Conservation (phyloP, 2,888 invertebrate genomes). For the Octonoba sinensis region DNA sequence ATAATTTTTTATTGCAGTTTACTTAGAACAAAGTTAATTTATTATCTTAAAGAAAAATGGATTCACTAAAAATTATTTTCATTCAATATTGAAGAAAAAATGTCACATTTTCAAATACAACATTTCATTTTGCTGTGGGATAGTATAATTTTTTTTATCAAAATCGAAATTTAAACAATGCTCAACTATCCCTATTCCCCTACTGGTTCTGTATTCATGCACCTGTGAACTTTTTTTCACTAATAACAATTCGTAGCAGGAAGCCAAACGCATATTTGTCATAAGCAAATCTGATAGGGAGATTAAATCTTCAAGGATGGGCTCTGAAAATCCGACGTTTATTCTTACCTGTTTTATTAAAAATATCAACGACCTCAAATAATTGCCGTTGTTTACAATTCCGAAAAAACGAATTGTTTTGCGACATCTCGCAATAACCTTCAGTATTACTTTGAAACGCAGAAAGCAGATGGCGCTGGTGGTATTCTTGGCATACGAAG, state of each 20-base stretch:
- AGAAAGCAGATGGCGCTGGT: slow-evolving; percentile 29
- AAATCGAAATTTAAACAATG: too few species aligned
- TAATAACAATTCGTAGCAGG: too few species aligned
- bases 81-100: not conserved
- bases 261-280: slow-evolving; percentile 16
- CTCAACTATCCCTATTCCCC: too few species aligned
- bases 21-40: too few species aligned
- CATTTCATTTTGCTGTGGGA: slow-evolving; percentile 1
- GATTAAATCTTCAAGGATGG: slow-evolving; percentile 33
- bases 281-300: not conserved
- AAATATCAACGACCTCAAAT: not conserved
- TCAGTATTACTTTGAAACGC: slow-evolving; percentile 14
- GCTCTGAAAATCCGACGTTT: not conserved
- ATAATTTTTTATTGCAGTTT: too few species aligned
- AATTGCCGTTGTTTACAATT: slow-evolving; percentile 14
- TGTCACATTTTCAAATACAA: too few species aligned
- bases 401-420: not conserved
- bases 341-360: slow-evolving; percentile 10
- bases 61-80: too few species aligned
- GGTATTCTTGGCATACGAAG: slow-evolving; percentile 23
- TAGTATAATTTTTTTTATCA: too few species aligned
- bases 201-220: too few species aligned
- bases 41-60: too few species aligned
- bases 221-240: not conserved
- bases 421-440: slow-evolving; percentile 13